Evolutionary conservation across 2,888 invertebrate genomes (phyloP), one percentile per base, ranked within the genome.

Genomic region (Ornithoptera priamus): DNA sequence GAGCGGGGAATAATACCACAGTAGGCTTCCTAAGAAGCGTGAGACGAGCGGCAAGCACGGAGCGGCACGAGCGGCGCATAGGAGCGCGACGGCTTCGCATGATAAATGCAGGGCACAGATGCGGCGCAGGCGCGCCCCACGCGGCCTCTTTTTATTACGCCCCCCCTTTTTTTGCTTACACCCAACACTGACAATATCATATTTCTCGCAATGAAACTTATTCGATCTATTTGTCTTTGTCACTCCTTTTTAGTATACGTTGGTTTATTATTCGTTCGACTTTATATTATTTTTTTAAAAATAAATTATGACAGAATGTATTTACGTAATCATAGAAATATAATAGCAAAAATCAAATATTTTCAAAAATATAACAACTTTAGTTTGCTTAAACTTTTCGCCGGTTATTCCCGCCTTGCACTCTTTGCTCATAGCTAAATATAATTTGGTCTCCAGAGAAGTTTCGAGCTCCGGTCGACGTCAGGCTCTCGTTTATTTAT

Each of bases 101-200:
- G 89, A 90, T 89, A 87, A 87, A 88, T 89, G 90, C 90, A 88
- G 85, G 85, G 84, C 83, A 88, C 92, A 91, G 90, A 91, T 91
- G 91, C 86, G 87, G 85, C 88, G 87, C 91, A 91, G 69, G 58
- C 90, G 90, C 86, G 86, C 85, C 88, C 83, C 82, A 80, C 81
- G 81, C 62, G 62, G 39, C n/a, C 65, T 42, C 83, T 88, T 88
- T 89, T 90, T 90, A 86, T 86, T 83, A 83, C 81, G 80, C 80
- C 81, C 77, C 78, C 79, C 85, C 83, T 84, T 81, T 83, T 46
- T 85, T 78, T 79, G 76, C 74, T 75, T 75, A 73, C 72, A 72
- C 77, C 74, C 75, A 75, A 46, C 74, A 74, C 72, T 77, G 78
- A 78, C 79, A 79, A 77, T 79, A 75, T 78, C 76, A 78, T 75